Conservation (phyloP, 2,113 vertebrate species). For the Hippotragus niger region DNA sequence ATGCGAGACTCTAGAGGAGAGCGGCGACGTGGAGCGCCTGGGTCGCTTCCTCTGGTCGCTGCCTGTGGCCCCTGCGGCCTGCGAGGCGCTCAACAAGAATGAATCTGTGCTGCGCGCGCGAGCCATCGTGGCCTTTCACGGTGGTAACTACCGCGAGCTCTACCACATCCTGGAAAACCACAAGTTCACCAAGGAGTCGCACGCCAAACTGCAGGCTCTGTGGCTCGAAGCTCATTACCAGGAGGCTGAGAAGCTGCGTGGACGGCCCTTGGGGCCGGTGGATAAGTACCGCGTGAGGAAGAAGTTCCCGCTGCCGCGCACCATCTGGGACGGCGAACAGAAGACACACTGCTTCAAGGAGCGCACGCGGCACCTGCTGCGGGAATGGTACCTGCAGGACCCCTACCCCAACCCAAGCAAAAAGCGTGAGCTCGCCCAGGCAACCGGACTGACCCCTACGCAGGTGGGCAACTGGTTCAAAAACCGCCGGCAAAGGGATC, state of each 20-base stretch:
- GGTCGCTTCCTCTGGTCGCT: conserved; percentile 99
- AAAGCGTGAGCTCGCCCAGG: conserved; percentile 98
- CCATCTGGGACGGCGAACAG: conserved; percentile 99
- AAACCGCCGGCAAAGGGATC: conserved; percentile 98
- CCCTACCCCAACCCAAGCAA: conserved; percentile 99
- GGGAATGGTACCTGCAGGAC: conserved; percentile 99
- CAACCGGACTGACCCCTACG: conserved; percentile 98
- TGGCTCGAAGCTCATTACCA: conserved; percentile 99
- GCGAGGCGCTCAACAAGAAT: conserved; percentile 98
- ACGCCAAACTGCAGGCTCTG: conserved; percentile 97
- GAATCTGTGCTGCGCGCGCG: conserved; percentile 96
- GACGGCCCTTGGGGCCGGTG: conserved; percentile 96
- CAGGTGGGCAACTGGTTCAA: conserved; percentile 99
- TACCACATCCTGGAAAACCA: conserved; percentile 98
- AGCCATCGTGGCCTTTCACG: conserved; percentile 98
- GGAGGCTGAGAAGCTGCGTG: conserved; percentile 98
- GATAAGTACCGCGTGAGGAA: conserved; percentile 99
- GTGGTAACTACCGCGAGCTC: conserved; percentile 97
- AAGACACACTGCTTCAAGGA: conserved; percentile 99
- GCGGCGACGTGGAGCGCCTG: conserved; percentile 97
- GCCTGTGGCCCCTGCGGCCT: conserved; percentile 97
- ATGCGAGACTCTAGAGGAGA: conserved; percentile 99
- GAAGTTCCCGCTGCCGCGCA: conserved; percentile 99
- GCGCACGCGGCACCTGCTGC: conserved; percentile 95
- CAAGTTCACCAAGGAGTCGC: conserved; percentile 99